A percentile compares a stretch with the other conserved stretches of the same genome.
Evolutionary conservation across 2,797 vertebrate genomes (phyloP).

Genomic region (Myotis myotis): DNA sequence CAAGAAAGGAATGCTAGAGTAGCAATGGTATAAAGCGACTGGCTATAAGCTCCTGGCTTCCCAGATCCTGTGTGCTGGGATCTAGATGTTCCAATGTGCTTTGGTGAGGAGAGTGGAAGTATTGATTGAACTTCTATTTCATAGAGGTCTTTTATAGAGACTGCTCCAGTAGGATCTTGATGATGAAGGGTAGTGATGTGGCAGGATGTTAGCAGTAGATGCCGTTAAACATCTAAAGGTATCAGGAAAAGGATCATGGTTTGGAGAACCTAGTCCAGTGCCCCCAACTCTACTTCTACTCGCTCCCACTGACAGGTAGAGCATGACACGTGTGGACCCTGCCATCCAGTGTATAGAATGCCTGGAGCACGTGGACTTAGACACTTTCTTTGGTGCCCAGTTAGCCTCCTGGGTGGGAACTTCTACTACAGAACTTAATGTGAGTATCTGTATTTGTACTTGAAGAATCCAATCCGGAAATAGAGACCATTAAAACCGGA

Average conservation of each 20-base stretch:
- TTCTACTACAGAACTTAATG: neutral
- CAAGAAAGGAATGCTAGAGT: neutral
- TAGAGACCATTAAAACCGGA: neutral
- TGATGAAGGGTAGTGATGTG: neutral
- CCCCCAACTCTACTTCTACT: neutral
- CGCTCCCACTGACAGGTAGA: neutral
- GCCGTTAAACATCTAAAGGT: neutral
- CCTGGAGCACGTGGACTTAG: too few relatives aligned
- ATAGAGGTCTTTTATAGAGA: neutral
- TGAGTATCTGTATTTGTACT: neutral
- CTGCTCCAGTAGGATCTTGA: too few relatives aligned
- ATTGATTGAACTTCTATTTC: neutral
- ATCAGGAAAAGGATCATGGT: neutral
- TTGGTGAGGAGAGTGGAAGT: neutral
- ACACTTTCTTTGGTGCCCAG: neutral
- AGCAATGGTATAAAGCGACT: neutral
- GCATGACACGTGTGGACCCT: neutral
- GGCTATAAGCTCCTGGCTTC: neutral
- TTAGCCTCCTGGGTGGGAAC: neutral
- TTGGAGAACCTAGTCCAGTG: neutral
- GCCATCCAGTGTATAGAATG: neutral
- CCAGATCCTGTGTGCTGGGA: neutral
- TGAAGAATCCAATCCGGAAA: neutral
- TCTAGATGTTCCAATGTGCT: neutral
- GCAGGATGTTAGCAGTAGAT: neutral